Conservation (phyloP, 92 coral and sea anemone genomes). For the Palythoa caribaeorum region DNA sequence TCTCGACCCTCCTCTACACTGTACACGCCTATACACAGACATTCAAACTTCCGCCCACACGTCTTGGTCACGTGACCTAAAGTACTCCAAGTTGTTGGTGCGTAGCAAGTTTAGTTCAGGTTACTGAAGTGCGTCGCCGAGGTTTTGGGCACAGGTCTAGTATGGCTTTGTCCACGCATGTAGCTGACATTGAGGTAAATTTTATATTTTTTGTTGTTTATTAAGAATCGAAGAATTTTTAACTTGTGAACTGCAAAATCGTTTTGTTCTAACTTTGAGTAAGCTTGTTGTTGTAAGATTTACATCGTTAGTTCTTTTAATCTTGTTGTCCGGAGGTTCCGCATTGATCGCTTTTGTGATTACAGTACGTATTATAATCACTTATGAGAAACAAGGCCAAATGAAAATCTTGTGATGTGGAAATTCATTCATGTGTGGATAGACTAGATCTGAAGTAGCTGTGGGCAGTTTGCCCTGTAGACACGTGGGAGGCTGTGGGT, state of each 20-base stretch:
- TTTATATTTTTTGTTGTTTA: background rate
- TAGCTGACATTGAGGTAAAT: conserved; percentile 83
- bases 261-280: background rate
- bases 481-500: too few relatives aligned
- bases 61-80: background rate
- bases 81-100: background rate
- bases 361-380: background rate
- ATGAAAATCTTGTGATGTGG: too few relatives aligned
- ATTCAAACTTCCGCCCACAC: too few relatives aligned
- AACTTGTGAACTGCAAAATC: background rate
- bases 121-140: too few relatives aligned
- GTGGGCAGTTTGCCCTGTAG: too few relatives aligned
- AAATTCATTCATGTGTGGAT: too few relatives aligned
- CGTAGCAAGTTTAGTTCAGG: background rate
- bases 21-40: too few relatives aligned
- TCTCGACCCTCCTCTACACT: too few relatives aligned
- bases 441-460: too few relatives aligned
- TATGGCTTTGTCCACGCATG: conserved; percentile 89
- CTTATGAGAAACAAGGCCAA: too few relatives aligned
- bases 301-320: background rate
- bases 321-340: too few relatives aligned
- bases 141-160: conserved; percentile 75
- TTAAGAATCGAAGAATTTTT: too few relatives aligned
- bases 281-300: background rate
- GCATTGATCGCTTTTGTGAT: background rate